Evolutionary conservation across 1,140 invertebrate species (phyloP).

Genomic region (Papilio dardanus): DNA sequence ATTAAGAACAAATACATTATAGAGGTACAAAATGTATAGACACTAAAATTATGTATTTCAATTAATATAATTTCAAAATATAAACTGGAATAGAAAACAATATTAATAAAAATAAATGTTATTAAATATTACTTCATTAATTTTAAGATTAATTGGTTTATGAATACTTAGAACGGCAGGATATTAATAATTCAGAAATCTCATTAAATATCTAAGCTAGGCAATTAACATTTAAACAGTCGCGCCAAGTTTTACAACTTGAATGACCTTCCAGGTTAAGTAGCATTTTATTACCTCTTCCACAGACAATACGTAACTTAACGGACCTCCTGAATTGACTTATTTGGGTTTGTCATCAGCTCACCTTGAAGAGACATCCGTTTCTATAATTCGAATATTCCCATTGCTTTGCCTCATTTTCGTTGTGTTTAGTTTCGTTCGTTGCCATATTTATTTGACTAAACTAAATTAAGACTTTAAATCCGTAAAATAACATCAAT

Average conservation of each 20-base stretch:
- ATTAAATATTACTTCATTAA: constrained; percentile 5
- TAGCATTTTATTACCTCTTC: not conserved
- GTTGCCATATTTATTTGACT: too few species aligned
- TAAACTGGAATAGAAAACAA: not conserved
- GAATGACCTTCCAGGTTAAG: constrained; percentile 12
- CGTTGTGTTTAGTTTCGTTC: too few species aligned
- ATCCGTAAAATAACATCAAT: too few species aligned
- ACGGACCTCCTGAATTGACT: not conserved
- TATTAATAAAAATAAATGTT: not conserved
- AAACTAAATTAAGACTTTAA: too few species aligned
- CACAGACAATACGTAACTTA: constrained; percentile 1
- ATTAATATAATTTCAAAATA: not conserved
- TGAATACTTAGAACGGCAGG: not conserved
- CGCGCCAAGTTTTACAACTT: constrained; percentile 20
- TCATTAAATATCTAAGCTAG: constrained; percentile 12
- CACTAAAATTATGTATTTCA: too few species aligned
- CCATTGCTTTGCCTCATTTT: too few species aligned
- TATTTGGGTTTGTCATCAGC: not conserved
- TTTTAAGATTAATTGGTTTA: constrained; percentile 11
- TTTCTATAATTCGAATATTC: not conserved
- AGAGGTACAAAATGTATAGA: too few species aligned
- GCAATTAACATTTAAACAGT: constrained; percentile 24
- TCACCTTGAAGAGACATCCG: not conserved
- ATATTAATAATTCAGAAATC: constrained; percentile 2
- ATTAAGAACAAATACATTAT: too few species aligned